These are phyloP conservation scores for Phanerotoma sp. DNA, from an alignment of 2,888 invertebrate species.

Conservation along the genomic window DNA sequence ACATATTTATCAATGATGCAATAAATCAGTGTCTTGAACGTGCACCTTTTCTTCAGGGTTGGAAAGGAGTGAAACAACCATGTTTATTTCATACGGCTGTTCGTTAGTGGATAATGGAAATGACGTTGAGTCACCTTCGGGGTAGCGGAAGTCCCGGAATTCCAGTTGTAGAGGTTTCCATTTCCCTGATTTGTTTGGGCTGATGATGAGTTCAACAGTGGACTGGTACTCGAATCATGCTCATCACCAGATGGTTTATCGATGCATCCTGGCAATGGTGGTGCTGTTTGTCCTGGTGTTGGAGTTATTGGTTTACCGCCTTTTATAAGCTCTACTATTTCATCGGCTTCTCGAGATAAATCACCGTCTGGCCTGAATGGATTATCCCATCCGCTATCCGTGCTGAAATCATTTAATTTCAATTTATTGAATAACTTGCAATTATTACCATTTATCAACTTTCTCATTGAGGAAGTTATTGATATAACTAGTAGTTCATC, in stretches of 20 bases:
- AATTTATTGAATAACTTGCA: no score
- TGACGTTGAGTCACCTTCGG: conserved; percentile 49
- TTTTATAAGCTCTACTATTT: conserved; percentile 92
- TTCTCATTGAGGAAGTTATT: no score
- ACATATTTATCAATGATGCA: conserved; percentile 22
- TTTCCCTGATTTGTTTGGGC: conserved; percentile 50
- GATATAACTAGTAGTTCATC: no score
- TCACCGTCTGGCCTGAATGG: conserved; percentile 97
- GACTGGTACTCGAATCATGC: conserved; percentile 52
- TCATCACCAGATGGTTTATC: conserved; percentile 41
- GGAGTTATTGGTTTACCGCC: conserved; percentile 86
- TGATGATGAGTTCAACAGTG: conserved; percentile 42
- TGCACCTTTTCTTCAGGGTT: conserved; percentile 34
- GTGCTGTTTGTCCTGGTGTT: conserved; percentile 57
- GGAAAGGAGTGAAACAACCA: conserved; percentile 12
- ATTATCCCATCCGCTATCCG: conserved; percentile 96
- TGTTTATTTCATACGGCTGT: conserved; percentile 31
- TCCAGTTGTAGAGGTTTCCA: conserved; percentile 51
- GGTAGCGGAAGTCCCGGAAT: conserved; percentile 43
- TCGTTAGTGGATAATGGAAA: conserved; percentile 34
- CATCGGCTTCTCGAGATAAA: conserved; percentile 91
- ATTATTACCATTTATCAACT: no score
- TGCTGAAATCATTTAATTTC: conserved; percentile 61
- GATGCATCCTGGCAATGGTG: conserved; percentile 61
- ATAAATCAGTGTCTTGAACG: conserved; percentile 29